These are phyloP conservation scores for Stenurella melanura DNA, from an alignment of 2,888 invertebrate genomes.

Conservation along the genomic window DNA sequence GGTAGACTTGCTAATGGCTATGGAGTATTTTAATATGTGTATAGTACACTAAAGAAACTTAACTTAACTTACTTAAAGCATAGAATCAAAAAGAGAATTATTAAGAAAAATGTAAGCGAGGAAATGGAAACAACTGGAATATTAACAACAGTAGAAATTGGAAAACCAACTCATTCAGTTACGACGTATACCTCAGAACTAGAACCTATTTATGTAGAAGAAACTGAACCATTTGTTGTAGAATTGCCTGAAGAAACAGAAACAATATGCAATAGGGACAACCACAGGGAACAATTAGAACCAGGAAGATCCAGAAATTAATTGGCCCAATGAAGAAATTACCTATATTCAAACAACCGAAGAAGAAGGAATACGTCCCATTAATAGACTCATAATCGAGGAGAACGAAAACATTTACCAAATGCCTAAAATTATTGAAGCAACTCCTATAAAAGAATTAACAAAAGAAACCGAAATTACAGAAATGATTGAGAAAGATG, in stretches of 20 bases:
- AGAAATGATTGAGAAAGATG: conserved; percentile 55
- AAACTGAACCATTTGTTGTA: conserved; percentile 57
- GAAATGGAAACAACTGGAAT: conserved; percentile 68
- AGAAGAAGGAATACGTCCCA: conserved; percentile 70
- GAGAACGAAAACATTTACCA: conserved; percentile 46
- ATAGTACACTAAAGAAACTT: too few species aligned
- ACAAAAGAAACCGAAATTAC: conserved; percentile 67
- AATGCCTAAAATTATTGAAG: conserved; percentile 53
- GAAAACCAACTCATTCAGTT: conserved; percentile 49
- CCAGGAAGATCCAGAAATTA: conserved; percentile 68
- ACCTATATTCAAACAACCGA: conserved; percentile 73
- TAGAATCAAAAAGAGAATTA: conserved; percentile 72
- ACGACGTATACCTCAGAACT: conserved; percentile 50
- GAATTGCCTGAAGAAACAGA: conserved; percentile 63
- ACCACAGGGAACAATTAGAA: conserved; percentile 58
- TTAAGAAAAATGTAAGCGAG: conserved; percentile 71
- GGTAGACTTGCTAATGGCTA: too few species aligned
- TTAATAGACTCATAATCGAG: conserved; percentile 54
- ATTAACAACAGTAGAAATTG: conserved; percentile 49
- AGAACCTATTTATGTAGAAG: conserved; percentile 47
- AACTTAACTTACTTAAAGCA: too few species aligned
- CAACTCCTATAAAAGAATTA: conserved; percentile 56
- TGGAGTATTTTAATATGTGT: too few species aligned
- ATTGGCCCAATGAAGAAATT: conserved; percentile 64
- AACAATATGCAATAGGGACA: conserved; percentile 55